Base-by-base conservation (phyloP, 1,140 invertebrate genomes). In the Rhyzopertha dominica region DNA sequence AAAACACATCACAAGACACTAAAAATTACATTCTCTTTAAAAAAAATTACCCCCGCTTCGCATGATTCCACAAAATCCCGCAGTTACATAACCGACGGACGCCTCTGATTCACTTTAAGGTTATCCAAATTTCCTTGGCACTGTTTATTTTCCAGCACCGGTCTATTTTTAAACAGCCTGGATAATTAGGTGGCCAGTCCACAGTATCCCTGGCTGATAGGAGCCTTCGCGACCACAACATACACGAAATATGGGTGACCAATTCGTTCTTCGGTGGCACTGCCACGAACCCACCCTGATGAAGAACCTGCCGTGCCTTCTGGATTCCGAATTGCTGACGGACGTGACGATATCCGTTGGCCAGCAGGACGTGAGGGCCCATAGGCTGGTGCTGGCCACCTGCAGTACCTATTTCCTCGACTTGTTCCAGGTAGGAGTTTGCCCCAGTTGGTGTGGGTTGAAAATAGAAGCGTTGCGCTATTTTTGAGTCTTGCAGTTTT, bases 321-420 rank as follows among this genome's bases (percentile, higher is more conserved):
- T 93, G 34, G 82, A 85, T 50, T 81, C 84, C 43, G 89, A 91
- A 58, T 78, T 87, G 61, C 76, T 95, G 59, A 90, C 90, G 23
- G 91, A 95, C 71, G 87, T 94, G 10, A 93, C 90, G 10, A 71
- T 95, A 19, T 90, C 89, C 19, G 87, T 87, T 51, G 86, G 85
- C 8, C 77, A 80, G 39, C 76, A 79, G 18, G 81, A 78, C 29
- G 68, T 95, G 36, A 81, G 82, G 56, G 91, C 90, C 13, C 91
- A 95, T 65, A 79, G 82, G 59, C 79, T 95, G 24, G 85, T 95
- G 34, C 73, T 95, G 23, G 91, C 89, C 12, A 88, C 90, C 39
- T 94, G 90, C 69, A 93, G 89, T 70, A 82, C 86, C 51, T 95
- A 93, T 71, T 95, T 95, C 68, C 83, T 90, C 66, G 85, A 89